Conservation (phyloP, 2,888 invertebrate species). For the Patella caerulea region DNA sequence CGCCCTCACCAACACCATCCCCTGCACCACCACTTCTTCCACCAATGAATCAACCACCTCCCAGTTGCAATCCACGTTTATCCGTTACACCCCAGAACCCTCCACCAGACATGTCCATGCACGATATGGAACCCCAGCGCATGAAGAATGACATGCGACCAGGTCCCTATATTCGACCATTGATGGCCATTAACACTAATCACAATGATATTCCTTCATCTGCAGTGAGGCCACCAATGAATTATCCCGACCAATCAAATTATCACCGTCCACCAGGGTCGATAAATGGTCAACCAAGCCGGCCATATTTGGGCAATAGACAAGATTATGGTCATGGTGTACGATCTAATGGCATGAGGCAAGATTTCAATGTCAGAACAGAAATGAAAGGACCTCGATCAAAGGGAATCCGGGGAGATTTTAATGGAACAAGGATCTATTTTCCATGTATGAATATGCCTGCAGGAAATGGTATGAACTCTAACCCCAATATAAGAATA, state of each 20-base stretch:
- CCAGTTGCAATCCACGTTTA: not conserved
- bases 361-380: not conserved
- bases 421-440: not conserved
- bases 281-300: not conserved
- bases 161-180: not conserved
- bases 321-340: not conserved
- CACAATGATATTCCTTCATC: not conserved
- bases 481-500: too few relatives aligned
- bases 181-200: not conserved
- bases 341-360: not conserved
- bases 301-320: not conserved
- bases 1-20: slow-evolving; percentile 4
- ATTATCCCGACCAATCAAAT: not conserved
- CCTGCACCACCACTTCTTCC: slow-evolving; percentile 4
- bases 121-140: too few relatives aligned
- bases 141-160: too few relatives aligned
- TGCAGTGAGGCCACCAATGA: not conserved
- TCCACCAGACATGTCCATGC: not conserved
- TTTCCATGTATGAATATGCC: not conserved
- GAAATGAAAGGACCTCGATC: not conserved
- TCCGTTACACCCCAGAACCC: not conserved
- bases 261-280: not conserved
- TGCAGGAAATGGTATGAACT: too few relatives aligned
- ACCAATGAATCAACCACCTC: slow-evolving; percentile 3
- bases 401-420: not conserved